A percentile compares a stretch with the other conserved stretches of the same genome.
These are phyloP conservation scores for Vanessa cardui DNA, from an alignment of 2,888 invertebrate genomes.

Conservation along the genomic window DNA sequence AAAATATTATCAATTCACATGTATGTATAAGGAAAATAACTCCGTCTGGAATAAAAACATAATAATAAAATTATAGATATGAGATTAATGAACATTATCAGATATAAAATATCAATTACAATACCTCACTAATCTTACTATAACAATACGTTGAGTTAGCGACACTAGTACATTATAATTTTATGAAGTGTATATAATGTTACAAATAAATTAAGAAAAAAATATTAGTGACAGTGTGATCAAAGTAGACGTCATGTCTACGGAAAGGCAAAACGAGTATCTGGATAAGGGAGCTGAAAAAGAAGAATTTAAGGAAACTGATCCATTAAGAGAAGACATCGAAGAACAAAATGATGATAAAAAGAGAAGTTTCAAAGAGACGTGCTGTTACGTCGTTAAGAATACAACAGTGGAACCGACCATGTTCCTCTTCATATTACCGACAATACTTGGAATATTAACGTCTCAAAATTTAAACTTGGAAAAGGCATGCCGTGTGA, in stretches of 20 bases:
- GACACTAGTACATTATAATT: background rate
- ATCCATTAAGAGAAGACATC: slow-evolving; percentile 47
- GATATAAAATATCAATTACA: slow-evolving; percentile 7
- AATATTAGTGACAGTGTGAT: background rate
- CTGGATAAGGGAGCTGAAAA: slow-evolving; percentile 31
- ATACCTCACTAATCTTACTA: slow-evolving; percentile 4
- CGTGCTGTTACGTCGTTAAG: slow-evolving; percentile 42
- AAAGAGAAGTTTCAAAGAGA: slow-evolving; percentile 49
- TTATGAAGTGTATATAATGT: background rate
- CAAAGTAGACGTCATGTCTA: slow-evolving; percentile 7
- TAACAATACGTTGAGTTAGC: background rate
- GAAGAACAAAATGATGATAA: slow-evolving; percentile 30
- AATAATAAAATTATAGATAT: slow-evolving; percentile 8
- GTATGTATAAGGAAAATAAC: background rate
- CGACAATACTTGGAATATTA: slow-evolving; percentile 79
- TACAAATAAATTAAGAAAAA: background rate
- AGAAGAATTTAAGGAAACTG: slow-evolving; percentile 47
- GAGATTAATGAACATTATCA: slow-evolving; percentile 22
- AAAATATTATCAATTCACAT: too few species aligned
- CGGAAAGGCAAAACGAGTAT: slow-evolving; percentile 1
- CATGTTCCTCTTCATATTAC: slow-evolving; percentile 55
- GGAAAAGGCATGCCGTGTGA: slow-evolving; percentile 93
- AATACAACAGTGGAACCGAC: slow-evolving; percentile 68
- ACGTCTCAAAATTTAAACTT: slow-evolving; percentile 91
- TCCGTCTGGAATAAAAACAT: background rate